These are phyloP conservation scores for Gisinianus flammeolus DNA, from an alignment of 2,888 invertebrate genomes.

Conservation along the genomic window DNA sequence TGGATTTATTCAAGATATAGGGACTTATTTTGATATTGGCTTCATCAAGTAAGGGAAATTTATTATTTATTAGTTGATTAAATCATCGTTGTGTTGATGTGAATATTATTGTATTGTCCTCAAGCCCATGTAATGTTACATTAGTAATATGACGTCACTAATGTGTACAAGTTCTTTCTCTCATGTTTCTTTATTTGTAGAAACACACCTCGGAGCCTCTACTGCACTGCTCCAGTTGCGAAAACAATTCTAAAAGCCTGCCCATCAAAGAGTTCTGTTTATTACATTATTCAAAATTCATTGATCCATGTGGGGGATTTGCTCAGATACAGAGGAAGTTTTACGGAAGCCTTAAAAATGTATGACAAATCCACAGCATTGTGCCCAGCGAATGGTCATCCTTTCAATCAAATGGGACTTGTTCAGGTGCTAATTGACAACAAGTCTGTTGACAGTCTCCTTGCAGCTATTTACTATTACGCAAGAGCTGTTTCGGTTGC, in stretches of 20 bases:
- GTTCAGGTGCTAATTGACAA: conserved; percentile 73
- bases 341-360: conserved; percentile 84
- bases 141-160: not conserved
- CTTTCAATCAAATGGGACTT: conserved; percentile 80
- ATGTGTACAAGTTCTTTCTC: not conserved
- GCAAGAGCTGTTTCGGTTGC: conserved; percentile 81
- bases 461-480: conserved; percentile 85
- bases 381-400: conserved; percentile 77
- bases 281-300: conserved; percentile 87
- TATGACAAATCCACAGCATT: conserved; percentile 66
- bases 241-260: conserved; percentile 34
- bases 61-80: no score
- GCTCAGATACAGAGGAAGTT: conserved; percentile 79
- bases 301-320: conserved; percentile 87
- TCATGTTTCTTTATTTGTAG: conserved; percentile 58
- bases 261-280: conserved; percentile 60
- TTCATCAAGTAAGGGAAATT: conserved; percentile 55
- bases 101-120: no score
- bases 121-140: not conserved
- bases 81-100: no score
- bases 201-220: conserved; percentile 58
- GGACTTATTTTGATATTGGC: conserved; percentile 58
- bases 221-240: conserved; percentile 52
- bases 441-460: conserved; percentile 74
- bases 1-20: conserved; percentile 58